Conservation (phyloP, 2,888 invertebrate genomes). For the Drosophila merina region DNA sequence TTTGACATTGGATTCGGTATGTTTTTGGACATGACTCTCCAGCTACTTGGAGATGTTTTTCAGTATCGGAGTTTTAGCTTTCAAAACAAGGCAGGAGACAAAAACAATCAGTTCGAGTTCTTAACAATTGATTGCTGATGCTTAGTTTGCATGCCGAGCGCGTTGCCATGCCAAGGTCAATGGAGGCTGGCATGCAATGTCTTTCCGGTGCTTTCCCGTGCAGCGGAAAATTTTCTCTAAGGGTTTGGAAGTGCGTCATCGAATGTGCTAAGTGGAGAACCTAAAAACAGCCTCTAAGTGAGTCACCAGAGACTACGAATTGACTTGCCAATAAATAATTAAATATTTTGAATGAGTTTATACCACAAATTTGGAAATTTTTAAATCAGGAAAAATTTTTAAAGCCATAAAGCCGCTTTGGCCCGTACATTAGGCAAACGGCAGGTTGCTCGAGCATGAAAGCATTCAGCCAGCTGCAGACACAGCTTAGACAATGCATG, state of each 20-base stretch:
- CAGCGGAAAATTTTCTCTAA: slow-evolving; percentile 53
- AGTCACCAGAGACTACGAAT: slow-evolving; percentile 5
- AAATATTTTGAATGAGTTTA: not conserved
- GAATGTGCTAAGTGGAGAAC: slow-evolving; percentile 38
- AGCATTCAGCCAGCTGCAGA: slow-evolving; percentile 37
- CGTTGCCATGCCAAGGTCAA: slow-evolving; percentile 51
- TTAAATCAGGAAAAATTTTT: not conserved
- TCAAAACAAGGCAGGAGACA: slow-evolving; percentile 13
- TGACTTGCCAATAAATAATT: not conserved
- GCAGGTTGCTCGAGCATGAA: slow-evolving; percentile 40
- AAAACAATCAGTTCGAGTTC: slow-evolving; percentile 28
- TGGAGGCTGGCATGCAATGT: slow-evolving; percentile 46
- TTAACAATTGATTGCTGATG: slow-evolving; percentile 36
- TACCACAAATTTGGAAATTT: not conserved
- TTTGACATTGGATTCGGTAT: slow-evolving; percentile 56
- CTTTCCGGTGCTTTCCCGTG: slow-evolving; percentile 37
- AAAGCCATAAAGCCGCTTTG: not conserved
- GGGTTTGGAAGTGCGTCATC: slow-evolving; percentile 39
- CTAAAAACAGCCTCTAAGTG: slow-evolving; percentile 27
- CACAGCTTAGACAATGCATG: slow-evolving; percentile 29
- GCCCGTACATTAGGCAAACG: slow-evolving; percentile 27
- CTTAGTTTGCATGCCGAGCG: slow-evolving; percentile 47
- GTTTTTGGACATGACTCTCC: slow-evolving; percentile 42
- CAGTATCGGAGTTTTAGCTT: slow-evolving; percentile 11
- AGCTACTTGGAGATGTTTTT: slow-evolving; percentile 21